Evolutionary conservation across 2,113 vertebrate genomes (phyloP).

Genomic region (Limnothrissa miodon): DNA sequence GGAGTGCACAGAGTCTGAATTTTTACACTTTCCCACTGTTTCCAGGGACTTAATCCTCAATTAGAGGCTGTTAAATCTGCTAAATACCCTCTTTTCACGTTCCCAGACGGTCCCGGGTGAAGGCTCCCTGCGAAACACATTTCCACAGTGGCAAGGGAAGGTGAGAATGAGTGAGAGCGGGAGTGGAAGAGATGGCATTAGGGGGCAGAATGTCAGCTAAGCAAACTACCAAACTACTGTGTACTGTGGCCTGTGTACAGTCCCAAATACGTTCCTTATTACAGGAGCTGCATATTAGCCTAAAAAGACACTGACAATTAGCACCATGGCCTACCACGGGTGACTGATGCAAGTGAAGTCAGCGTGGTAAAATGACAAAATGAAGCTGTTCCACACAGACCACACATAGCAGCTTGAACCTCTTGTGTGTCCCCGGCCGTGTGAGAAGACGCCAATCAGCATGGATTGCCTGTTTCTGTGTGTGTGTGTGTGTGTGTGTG

Average conservation of each 20-base stretch:
- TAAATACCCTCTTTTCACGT: constrained; percentile 41
- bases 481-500: no score
- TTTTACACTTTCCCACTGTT: constrained; percentile 37
- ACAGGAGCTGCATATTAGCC: no score
- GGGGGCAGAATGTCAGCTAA: background rate
- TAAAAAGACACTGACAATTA: no score
- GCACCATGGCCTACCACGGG: no score
- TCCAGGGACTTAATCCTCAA: constrained; percentile 40
- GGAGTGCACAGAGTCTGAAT: constrained; percentile 24
- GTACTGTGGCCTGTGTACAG: background rate
- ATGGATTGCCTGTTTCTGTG: background rate
- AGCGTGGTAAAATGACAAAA: no score
- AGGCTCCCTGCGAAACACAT: background rate
- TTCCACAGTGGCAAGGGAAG: background rate
- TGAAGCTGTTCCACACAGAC: no score
- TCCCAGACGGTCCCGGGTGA: constrained; percentile 50
- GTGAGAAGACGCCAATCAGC: background rate
- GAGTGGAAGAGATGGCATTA: background rate
- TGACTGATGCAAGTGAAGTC: no score
- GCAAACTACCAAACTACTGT: background rate
- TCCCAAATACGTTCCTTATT: no score
- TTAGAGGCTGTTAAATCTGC: constrained; percentile 44
- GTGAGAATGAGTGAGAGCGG: background rate
- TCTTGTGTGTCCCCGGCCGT: no score
- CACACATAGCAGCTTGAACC: no score